phyloP scores from a whole-genome alignment of 2,113 vertebrate species.

The Madoqua kirkii region DNA sequence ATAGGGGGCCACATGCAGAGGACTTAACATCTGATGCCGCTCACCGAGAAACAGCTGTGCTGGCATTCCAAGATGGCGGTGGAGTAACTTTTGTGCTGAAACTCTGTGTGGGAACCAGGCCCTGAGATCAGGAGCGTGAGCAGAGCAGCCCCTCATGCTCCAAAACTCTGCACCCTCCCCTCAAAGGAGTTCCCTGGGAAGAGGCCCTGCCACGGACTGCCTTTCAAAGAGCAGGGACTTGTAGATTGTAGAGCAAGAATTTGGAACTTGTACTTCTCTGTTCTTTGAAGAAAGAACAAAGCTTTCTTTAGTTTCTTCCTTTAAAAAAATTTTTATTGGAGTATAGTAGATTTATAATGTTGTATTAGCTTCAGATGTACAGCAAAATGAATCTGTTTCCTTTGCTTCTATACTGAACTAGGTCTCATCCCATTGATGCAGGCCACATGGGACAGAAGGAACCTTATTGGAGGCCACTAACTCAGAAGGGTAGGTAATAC shows the following conservation, averaged over 20 bases:
- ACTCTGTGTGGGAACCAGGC: background rate
- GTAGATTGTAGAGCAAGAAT: background rate
- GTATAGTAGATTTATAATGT: background rate
- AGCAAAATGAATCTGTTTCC: background rate
- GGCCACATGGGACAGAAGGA: background rate
- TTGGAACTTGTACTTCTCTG: background rate
- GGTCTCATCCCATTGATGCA: background rate
- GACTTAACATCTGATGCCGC: background rate
- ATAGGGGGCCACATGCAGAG: background rate
- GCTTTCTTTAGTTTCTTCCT: background rate
- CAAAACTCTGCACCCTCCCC: background rate
- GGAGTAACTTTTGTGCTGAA: no score
- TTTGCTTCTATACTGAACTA: background rate
- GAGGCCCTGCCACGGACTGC: background rate
- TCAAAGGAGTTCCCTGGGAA: background rate
- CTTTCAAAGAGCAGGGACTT: background rate
- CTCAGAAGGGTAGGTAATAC: background rate
- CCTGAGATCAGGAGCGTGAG: background rate
- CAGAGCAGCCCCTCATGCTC: background rate
- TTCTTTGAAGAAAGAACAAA: background rate
- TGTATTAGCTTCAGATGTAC: background rate
- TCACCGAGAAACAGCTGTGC: accelerated
- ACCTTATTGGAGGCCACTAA: background rate
- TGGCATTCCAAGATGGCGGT: background rate
- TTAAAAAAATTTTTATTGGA: background rate